A percentile compares a stretch with the other conserved stretches of the same genome.
These are phyloP conservation scores for Danio kyathit DNA, from an alignment of 2,797 vertebrate species.

Conservation along the genomic window DNA sequence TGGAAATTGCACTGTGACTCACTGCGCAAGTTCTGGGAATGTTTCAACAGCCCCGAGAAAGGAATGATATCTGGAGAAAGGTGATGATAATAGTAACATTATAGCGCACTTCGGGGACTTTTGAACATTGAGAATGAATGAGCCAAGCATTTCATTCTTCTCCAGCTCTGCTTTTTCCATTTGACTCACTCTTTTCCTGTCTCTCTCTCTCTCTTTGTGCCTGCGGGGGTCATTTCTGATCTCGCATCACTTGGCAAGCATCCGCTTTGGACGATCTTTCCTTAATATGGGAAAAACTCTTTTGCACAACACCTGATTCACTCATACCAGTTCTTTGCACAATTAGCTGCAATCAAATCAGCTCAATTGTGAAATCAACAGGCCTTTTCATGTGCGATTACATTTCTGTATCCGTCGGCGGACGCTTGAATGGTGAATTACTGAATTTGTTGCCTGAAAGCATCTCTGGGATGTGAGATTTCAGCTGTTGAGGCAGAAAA, in stretches of 20 bases:
- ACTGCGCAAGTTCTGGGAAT: constrained; percentile 35
- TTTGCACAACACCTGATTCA: not conserved
- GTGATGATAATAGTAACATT: constrained; percentile 46
- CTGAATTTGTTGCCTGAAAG: constrained; percentile 31
- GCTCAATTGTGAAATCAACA: not conserved
- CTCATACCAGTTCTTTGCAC: not conserved
- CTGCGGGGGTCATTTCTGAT: constrained; percentile 38
- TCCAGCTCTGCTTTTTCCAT: constrained; percentile 48
- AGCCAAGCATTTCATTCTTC: constrained; percentile 26
- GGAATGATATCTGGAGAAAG: constrained; percentile 37
- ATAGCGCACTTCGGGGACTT: constrained; percentile 37
- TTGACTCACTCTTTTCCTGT: constrained; percentile 10
- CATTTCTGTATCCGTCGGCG: not conserved
- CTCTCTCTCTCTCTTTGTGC: not conserved
- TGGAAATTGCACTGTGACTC: constrained; percentile 33
- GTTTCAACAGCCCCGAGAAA: constrained; percentile 48
- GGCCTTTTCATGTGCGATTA: not conserved
- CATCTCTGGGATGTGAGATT: constrained; percentile 32
- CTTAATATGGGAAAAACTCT: constrained; percentile 33
- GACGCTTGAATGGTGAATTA: not conserved
- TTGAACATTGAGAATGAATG: constrained; percentile 28
- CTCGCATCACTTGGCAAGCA: constrained; percentile 30
- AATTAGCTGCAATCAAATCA: not conserved
- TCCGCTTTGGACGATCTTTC: constrained; percentile 7
- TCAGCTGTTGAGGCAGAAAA: constrained; percentile 11